Base-by-base conservation (phyloP, 1,140 invertebrate species). In the Gryllus bimaculatus region DNA sequence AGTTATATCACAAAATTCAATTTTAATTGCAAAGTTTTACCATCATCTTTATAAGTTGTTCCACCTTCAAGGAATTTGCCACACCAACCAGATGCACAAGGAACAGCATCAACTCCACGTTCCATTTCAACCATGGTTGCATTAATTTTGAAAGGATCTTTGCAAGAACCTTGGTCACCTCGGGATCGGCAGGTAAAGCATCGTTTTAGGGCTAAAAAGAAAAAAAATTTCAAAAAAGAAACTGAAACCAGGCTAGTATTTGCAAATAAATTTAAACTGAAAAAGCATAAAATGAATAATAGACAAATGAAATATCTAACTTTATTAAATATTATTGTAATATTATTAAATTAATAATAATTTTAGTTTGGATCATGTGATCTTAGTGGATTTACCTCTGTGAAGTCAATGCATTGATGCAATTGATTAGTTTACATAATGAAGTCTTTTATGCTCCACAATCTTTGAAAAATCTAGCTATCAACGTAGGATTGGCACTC, bases 21-120 rank as follows among this genome's bases (percentile, higher is more conserved):
- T 39, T 39, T 39, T 39, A 39, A 39, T 39, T 39, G 54, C 10
- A 73, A 20, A 47, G 8, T 75, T 21, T 78, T 84, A 87, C 89
- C 89, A 85, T 89, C 88, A 84, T 90, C 89, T 85, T 92, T 90
- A 80, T 90, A 90, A 76, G 91, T 87, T 84, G 90, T 90, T 80
- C 84, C 82, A 81, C 90, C 89, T 86, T 97, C 95, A 39, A 96
- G 90, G 73, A 95, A 91, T 89, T 97, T 98, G 10, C 92, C 93
- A 84, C 96, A 98, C 96, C 96, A 98, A 48, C 95, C 95, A 8
- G 95, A 96, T 12, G 94, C 93, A 85, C 96, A 98, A 0, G 94
- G 94, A 8, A 92, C 88, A 5, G 92, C 90, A 81, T 93, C 89
- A 0, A 96, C 90, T 8, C 94, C 94, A 83, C 91, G 90, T 21